Evolutionary conservation across 2,888 invertebrate species (phyloP).

Genomic region (Trichogramma evanescens): DNA sequence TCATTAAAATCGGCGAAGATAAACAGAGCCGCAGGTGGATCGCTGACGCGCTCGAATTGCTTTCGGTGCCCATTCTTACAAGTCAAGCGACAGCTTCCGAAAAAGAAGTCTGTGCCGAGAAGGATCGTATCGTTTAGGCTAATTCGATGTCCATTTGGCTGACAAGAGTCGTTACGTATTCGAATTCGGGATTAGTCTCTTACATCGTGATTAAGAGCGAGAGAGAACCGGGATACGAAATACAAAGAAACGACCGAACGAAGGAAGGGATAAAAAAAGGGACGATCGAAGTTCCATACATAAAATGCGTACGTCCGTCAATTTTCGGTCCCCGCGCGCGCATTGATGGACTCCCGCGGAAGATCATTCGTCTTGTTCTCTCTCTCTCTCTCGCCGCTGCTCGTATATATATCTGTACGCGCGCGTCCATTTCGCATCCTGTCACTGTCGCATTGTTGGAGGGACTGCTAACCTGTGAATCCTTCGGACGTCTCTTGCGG

Average conservation of each 20-base stretch:
- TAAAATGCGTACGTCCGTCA: no score
- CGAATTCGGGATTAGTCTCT: conserved; percentile 15
- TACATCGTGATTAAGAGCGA: not conserved
- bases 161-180: conserved; percentile 16
- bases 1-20: no score
- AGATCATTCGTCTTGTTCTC: conserved; percentile 20
- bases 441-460: conserved; percentile 27
- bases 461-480: conserved; percentile 3
- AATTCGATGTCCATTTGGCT: conserved; percentile 14
- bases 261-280: no score
- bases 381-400: not conserved
- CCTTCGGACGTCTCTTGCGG: no score
- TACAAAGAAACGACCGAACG: no score
- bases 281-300: no score
- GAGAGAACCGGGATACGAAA: no score
- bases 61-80: no score
- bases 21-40: no score
- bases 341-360: not conserved
- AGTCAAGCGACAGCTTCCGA: no score
- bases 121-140: conserved; percentile 11
- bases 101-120: no score
- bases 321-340: not conserved
- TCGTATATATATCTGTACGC: conserved; percentile 15
- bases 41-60: no score
- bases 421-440: conserved; percentile 39